phyloP scores from a whole-genome alignment of 2,888 invertebrate species.

The Omphaloscelis lunosa region DNA sequence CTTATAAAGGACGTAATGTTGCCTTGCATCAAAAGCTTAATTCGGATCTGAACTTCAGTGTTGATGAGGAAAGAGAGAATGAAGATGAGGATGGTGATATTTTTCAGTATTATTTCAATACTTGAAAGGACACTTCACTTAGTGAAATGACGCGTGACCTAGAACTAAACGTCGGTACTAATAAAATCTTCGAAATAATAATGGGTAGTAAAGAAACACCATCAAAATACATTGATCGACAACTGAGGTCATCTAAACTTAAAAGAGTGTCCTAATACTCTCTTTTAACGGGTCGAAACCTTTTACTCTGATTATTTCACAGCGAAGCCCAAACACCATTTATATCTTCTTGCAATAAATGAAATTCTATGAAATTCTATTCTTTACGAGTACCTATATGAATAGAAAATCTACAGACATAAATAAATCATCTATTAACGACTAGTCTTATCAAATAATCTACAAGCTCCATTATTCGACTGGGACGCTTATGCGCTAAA shows the following conservation, averaged over 20 bases:
- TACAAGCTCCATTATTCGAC: background rate
- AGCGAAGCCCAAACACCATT: background rate
- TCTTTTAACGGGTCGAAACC: background rate
- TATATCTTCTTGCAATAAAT: background rate
- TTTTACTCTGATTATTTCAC: conserved; percentile 20
- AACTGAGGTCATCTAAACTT: background rate
- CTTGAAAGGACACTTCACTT: background rate
- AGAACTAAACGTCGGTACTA: background rate
- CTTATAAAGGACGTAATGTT: background rate
- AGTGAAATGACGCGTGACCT: background rate
- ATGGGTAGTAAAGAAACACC: background rate
- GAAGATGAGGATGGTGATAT: background rate
- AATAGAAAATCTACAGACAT: background rate
- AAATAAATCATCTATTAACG: background rate
- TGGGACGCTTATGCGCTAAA: no score
- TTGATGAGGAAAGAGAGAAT: background rate
- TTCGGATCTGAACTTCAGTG: background rate
- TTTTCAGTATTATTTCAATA: background rate
- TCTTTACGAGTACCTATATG: background rate
- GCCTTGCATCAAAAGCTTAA: background rate
- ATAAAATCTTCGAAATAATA: background rate
- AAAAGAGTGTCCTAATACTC: background rate
- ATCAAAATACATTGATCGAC: conserved; percentile 9
- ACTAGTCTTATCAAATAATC: background rate
- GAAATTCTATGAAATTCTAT: background rate